phyloP scores from a whole-genome alignment of 2,113 vertebrate species.

The Dipodomys stephensi region DNA sequence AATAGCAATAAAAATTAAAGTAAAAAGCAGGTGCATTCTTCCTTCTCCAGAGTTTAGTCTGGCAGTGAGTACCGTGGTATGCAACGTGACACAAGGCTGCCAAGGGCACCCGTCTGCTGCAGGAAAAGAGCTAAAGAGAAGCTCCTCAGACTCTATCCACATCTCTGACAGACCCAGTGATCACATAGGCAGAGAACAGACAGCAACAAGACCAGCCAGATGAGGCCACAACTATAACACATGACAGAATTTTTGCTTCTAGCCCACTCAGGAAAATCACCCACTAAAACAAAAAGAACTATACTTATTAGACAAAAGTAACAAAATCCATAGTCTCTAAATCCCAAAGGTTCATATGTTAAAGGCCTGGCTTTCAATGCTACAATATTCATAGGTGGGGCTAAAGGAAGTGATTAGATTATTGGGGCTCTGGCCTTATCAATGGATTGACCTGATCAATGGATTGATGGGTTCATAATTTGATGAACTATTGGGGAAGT shows the following conservation, averaged over 20 bases:
- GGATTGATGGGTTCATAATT: too few species aligned
- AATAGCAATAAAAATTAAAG: too few species aligned
- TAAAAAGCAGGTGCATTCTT: too few species aligned
- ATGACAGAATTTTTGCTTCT: background rate
- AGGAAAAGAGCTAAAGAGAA: background rate
- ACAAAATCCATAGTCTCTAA: background rate
- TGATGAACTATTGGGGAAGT: too few species aligned
- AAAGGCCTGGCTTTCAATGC: too few species aligned
- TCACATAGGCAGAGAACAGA: background rate
- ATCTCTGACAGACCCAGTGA: background rate
- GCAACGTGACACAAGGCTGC: background rate
- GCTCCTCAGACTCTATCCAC: background rate
- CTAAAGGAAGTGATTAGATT: too few species aligned
- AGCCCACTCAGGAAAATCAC: background rate
- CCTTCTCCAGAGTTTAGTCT: background rate
- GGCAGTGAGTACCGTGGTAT: background rate
- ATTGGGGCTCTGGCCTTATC: too few species aligned
- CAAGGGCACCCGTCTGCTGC: background rate
- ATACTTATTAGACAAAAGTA: conserved; percentile 2
- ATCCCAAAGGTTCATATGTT: too few species aligned
- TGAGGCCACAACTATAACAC: background rate
- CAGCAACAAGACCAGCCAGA: background rate
- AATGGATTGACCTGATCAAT: too few species aligned
- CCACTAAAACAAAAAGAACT: background rate
- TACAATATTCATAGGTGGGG: too few species aligned